These are phyloP conservation scores for Meiosimyza platycephala DNA, from an alignment of 2,888 invertebrate species.

Conservation along the genomic window DNA sequence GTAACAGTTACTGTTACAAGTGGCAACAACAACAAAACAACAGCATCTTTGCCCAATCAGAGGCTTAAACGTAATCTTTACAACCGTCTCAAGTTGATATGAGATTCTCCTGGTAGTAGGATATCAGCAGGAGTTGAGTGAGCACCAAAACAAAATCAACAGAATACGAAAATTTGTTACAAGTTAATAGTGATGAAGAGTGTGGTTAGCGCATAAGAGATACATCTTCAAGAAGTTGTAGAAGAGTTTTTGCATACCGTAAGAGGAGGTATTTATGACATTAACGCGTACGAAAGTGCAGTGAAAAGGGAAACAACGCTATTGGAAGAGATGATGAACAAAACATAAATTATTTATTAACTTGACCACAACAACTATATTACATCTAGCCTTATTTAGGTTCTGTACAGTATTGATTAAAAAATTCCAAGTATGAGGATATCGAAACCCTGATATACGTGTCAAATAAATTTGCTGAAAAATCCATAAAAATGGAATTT, in stretches of 20 bases:
- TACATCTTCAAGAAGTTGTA: not conserved
- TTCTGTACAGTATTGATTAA: too few species aligned
- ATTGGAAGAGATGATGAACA: too few species aligned
- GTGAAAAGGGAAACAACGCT: too few species aligned
- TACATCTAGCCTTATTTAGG: too few species aligned
- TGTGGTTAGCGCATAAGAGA: not conserved
- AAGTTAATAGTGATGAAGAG: not conserved
- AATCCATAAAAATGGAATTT: too few species aligned
- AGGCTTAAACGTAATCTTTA: constrained; percentile 3
- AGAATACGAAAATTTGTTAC: constrained; percentile 1
- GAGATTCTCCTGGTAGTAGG: not conserved
- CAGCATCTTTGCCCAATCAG: not conserved
- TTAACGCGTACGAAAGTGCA: too few species aligned
- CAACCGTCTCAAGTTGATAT: constrained; percentile 3
- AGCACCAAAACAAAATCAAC: constrained; percentile 2
- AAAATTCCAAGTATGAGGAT: too few species aligned
- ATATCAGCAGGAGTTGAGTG: not conserved
- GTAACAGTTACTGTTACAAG: constrained; percentile 10
- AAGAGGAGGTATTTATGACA: too few species aligned
- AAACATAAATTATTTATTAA: too few species aligned
- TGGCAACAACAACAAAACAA: not conserved
- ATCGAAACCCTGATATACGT: too few species aligned
- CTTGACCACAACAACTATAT: too few species aligned
- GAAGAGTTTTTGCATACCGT: not conserved
- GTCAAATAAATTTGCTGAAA: too few species aligned